Percentiles rank a stretch among this genome's conserved stretches.
These are phyloP conservation scores for Podargus strigoides DNA, from an alignment of 2,797 vertebrate species.

Conservation along the genomic window DNA sequence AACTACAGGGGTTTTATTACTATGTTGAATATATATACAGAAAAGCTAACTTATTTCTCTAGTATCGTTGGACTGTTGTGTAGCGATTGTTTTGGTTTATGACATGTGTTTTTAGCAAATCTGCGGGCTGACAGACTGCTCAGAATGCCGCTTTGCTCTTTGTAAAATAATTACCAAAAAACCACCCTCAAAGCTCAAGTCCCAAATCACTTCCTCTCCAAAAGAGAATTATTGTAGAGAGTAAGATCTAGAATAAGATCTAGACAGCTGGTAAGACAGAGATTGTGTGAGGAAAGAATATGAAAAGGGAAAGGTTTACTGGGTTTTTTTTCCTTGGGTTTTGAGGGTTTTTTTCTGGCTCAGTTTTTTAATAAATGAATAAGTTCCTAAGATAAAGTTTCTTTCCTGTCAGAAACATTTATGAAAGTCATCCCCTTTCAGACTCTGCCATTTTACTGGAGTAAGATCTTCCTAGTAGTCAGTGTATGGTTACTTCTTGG, in stretches of 20 bases:
- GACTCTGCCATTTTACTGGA: not conserved
- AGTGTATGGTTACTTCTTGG: not conserved
- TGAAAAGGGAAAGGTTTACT: not conserved
- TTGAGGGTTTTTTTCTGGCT: not conserved
- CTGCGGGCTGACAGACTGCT: not conserved
- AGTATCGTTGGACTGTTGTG: not conserved
- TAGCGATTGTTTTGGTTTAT: not conserved
- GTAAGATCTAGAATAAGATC: not conserved
- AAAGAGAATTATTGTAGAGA: not conserved
- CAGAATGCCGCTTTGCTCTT: not conserved
- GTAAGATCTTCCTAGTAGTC: not conserved
- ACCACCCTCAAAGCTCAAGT: not conserved
- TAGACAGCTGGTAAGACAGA: not conserved
- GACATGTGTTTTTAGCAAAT: not conserved
- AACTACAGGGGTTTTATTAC: not conserved
- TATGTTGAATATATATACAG: not conserved
- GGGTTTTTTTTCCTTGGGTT: not conserved
- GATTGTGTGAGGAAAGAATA: not conserved
- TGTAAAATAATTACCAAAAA: not conserved
- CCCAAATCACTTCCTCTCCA: not conserved
- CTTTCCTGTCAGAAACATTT: not conserved
- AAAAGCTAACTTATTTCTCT: not conserved
- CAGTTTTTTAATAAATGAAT: not conserved
- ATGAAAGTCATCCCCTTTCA: not conserved
- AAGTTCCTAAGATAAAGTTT: not conserved